Evolutionary conservation across 2,888 invertebrate species (phyloP).

Genomic region (Margaritifera margaritifera): DNA sequence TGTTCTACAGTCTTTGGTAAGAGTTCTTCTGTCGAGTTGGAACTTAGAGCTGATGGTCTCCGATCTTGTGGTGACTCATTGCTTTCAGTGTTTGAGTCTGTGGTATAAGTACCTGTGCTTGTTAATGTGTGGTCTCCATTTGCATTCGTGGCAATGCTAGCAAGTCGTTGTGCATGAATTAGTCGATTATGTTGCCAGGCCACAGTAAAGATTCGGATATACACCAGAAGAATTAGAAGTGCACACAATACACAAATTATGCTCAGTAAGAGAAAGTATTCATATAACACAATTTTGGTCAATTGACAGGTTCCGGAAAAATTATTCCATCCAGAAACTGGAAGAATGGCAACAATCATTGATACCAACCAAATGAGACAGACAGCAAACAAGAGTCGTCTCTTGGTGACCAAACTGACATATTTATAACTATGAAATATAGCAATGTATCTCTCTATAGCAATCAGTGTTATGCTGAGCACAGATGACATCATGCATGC

Average conservation of each 20-base stretch:
- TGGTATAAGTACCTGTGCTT: no score
- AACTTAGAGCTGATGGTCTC: no score
- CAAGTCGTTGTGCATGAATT: constrained; percentile 19
- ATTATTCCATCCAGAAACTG: constrained; percentile 32
- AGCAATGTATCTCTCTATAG: constrained; percentile 29
- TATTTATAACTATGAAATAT: constrained; percentile 28
- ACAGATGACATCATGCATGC: constrained; percentile 37
- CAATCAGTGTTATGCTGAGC: constrained; percentile 27
- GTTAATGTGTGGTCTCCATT: no score
- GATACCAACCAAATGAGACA: constrained; percentile 27
- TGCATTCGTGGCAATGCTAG: background rate
- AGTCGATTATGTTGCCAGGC: constrained; percentile 25
- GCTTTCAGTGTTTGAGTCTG: no score
- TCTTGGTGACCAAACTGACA: constrained; percentile 20
- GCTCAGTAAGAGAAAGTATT: constrained; percentile 31
- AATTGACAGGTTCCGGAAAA: constrained; percentile 20
- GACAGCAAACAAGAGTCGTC: constrained; percentile 11
- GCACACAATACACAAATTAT: constrained; percentile 30
- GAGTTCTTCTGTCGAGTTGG: no score
- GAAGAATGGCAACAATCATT: constrained; percentile 22
- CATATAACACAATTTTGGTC: constrained; percentile 22
- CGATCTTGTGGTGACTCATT: no score
- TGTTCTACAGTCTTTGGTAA: no score
- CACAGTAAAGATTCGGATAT: constrained; percentile 27
- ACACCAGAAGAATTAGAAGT: constrained; percentile 27